Conservation (phyloP, 2,797 vertebrate genomes). For the Cirrhinus molitorella region DNA sequence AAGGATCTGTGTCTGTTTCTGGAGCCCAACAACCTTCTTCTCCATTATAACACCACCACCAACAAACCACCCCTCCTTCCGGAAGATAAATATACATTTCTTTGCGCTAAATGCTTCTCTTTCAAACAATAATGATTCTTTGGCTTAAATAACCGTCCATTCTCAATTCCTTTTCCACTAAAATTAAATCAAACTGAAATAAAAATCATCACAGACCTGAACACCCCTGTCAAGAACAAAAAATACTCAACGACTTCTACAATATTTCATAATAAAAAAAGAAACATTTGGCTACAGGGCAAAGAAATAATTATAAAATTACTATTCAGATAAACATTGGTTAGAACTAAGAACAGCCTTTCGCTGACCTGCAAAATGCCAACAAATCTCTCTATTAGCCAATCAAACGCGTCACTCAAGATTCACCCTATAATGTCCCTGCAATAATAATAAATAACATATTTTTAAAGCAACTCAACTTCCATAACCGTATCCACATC, state of each 20-base stretch:
- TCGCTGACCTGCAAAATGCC: neutral
- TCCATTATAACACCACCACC: slow-evolving; percentile 54
- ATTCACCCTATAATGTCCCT: slow-evolving; percentile 9
- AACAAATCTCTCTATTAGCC: slow-evolving; percentile 9
- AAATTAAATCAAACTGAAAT: slow-evolving; percentile 45
- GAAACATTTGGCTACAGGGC: slow-evolving; percentile 2
- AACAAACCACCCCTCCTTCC: slow-evolving; percentile 37
- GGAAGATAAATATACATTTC: slow-evolving; percentile 28
- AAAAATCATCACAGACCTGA: slow-evolving; percentile 24
- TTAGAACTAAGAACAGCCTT: slow-evolving; percentile 31
- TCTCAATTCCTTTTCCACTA: slow-evolving; percentile 32
- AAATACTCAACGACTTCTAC: neutral
- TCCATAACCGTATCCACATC: neutral
- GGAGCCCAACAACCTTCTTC: slow-evolving; percentile 26
- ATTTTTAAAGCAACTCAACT: slow-evolving; percentile 25
- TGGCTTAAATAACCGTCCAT: slow-evolving; percentile 75
- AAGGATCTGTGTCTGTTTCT: slow-evolving; percentile 44
- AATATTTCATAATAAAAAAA: neutral
- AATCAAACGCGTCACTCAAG: no score
- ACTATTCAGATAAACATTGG: neutral
- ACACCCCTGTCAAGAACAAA: slow-evolving; percentile 18
- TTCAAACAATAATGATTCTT: slow-evolving; percentile 76
- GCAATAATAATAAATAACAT: slow-evolving; percentile 19
- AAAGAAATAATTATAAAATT: slow-evolving; percentile 17
- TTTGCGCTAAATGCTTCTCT: slow-evolving; percentile 57